Percentiles rank a stretch among this genome's conserved stretches.
Evolutionary conservation across 2,888 invertebrate species (phyloP).

Genomic region (Ochlodes sylvanus): DNA sequence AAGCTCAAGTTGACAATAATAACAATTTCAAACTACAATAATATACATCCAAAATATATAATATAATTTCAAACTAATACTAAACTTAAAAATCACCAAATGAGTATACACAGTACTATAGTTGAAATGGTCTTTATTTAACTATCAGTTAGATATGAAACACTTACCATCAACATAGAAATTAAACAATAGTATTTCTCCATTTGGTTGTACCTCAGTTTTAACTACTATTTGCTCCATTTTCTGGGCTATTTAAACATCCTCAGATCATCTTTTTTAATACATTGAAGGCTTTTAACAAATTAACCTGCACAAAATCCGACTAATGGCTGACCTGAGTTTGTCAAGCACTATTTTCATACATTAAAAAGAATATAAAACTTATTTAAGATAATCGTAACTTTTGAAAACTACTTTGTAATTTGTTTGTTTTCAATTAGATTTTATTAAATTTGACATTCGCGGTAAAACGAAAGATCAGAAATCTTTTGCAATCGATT

Average conservation of each 20-base stretch:
- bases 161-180: slow-evolving; percentile 76
- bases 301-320: not conserved
- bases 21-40: no score
- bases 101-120: no score
- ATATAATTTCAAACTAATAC: no score
- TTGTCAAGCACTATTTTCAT: not conserved
- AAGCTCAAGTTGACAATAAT: no score
- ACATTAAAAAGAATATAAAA: not conserved
- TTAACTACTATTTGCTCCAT: slow-evolving; percentile 75
- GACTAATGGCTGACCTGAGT: not conserved
- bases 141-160: no score
- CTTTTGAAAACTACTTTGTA: slow-evolving; percentile 26
- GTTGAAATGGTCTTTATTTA: no score
- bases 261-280: not conserved
- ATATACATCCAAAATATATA: no score
- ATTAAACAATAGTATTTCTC: slow-evolving; percentile 75
- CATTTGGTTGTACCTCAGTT: slow-evolving; percentile 70
- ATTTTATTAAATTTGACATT: slow-evolving; percentile 55
- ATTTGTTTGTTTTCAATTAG: slow-evolving; percentile 5
- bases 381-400: not conserved
- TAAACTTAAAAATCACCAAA: no score
- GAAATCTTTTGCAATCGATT: slow-evolving; percentile 51
- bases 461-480: slow-evolving; percentile 58
- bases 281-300: not conserved
- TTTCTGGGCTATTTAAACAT: slow-evolving; percentile 1